These are phyloP conservation scores for Artibeus jamaicensis DNA, from an alignment of 2,797 vertebrate species.

Conservation along the genomic window DNA sequence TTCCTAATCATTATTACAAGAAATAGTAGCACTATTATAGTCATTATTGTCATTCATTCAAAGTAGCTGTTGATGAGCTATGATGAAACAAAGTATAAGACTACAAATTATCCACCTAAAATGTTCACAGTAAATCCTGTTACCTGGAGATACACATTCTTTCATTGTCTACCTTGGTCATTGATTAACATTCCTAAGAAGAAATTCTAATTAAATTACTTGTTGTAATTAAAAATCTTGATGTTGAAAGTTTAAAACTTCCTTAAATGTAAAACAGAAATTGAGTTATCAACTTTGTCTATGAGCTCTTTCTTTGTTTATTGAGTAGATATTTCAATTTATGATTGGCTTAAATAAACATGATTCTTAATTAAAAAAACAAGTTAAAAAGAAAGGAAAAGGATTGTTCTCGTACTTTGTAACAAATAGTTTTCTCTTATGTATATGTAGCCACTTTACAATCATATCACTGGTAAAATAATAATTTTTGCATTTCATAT, in stretches of 20 bases:
- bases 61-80: neutral
- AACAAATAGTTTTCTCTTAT: neutral
- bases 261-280: neutral
- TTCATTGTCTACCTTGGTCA: neutral
- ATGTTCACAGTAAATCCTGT: neutral
- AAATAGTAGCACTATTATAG: neutral
- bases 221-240: neutral
- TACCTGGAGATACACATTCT: neutral
- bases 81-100: neutral
- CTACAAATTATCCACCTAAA: neutral
- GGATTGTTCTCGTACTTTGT: neutral
- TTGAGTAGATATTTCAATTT: neutral
- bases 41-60: neutral
- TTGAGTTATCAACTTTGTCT: neutral
- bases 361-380: neutral
- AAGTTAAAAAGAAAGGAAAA: neutral
- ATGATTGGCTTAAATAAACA: neutral
- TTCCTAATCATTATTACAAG: neutral
- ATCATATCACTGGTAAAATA: neutral
- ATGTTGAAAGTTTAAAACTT: neutral
- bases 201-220: neutral
- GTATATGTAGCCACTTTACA: neutral
- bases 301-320: neutral
- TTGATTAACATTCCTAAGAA: neutral
- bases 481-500: neutral